Percentiles rank a stretch among this genome's conserved stretches.
Evolutionary conservation across 2,797 vertebrate species (phyloP).

Genomic region (Sebastes dallii): DNA sequence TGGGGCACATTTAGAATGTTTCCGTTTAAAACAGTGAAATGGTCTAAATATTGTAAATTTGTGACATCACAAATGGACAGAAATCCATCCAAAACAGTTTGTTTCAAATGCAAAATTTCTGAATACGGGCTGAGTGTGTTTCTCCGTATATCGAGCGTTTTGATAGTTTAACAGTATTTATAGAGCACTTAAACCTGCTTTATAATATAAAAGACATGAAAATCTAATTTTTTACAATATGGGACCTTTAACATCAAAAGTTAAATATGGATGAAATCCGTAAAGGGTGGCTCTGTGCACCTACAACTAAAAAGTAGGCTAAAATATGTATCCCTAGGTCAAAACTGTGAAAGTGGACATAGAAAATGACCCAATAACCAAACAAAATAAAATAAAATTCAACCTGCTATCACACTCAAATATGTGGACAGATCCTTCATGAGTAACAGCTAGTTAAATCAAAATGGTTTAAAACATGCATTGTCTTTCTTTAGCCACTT

Average conservation of each 20-base stretch:
- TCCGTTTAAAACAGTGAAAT: too few relatives aligned
- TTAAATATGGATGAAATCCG: background rate
- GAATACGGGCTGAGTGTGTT: too few relatives aligned
- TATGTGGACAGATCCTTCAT: background rate
- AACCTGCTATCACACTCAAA: background rate
- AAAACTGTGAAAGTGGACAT: background rate
- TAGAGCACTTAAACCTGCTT: too few relatives aligned
- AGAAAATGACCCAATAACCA: background rate
- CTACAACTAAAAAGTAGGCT: background rate
- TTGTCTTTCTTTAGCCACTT: background rate
- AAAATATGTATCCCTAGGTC: background rate
- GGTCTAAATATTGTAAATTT: too few relatives aligned
- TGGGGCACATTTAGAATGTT: too few relatives aligned
- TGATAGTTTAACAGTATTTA: too few relatives aligned
- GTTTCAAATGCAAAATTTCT: too few relatives aligned
- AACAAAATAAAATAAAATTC: background rate
- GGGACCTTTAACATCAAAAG: background rate
- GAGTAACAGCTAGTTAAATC: background rate
- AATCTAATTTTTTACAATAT: too few relatives aligned
- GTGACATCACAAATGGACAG: too few relatives aligned
- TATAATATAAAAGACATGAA: too few relatives aligned
- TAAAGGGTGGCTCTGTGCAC: background rate
- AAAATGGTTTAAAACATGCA: background rate
- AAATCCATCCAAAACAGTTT: too few relatives aligned
- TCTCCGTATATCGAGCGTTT: too few relatives aligned